phyloP scores from a whole-genome alignment of 1,140 invertebrate genomes.

The Marisa cornuarietis region DNA sequence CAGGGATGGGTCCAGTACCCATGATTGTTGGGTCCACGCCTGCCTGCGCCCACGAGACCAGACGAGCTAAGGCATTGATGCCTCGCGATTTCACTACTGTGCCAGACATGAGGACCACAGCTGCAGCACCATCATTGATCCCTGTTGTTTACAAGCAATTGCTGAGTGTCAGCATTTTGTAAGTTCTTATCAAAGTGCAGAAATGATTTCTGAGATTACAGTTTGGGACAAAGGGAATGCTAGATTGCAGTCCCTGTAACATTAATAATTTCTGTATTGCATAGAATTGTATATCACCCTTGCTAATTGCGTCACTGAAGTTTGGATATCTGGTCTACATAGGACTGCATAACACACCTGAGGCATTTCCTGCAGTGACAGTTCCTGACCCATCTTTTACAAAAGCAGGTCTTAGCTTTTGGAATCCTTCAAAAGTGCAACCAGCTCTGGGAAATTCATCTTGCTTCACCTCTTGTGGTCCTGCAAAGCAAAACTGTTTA shows the following conservation, averaged over 20 bases:
- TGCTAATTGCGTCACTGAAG: not conserved
- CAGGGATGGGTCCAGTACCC: conserved; percentile 67
- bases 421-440: conserved; percentile 58
- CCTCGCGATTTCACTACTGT: conserved; percentile 68
- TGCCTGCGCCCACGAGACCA: conserved; percentile 64
- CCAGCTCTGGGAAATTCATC: conserved; percentile 66
- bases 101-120: conserved; percentile 76
- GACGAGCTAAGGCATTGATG: conserved; percentile 60
- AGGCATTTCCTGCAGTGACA: conserved; percentile 66
- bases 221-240: too few species aligned
- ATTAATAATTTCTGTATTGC: too few species aligned
- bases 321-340: not conserved
- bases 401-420: conserved; percentile 64
- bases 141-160: conserved; percentile 12
- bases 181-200: too few species aligned
- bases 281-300: not conserved
- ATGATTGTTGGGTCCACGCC: conserved; percentile 66
- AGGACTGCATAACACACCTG: conserved; percentile 47
- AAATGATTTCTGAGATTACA: too few species aligned
- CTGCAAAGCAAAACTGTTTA: conserved; percentile 13
- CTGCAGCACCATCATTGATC: conserved; percentile 81
- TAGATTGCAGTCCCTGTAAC: too few species aligned
- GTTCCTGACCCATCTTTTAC: conserved; percentile 61
- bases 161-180: too few species aligned
- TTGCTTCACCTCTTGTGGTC: conserved; percentile 20